Base-by-base conservation (phyloP, 1,140 invertebrate genomes). In the Neoseiulus cucumeris region DNA sequence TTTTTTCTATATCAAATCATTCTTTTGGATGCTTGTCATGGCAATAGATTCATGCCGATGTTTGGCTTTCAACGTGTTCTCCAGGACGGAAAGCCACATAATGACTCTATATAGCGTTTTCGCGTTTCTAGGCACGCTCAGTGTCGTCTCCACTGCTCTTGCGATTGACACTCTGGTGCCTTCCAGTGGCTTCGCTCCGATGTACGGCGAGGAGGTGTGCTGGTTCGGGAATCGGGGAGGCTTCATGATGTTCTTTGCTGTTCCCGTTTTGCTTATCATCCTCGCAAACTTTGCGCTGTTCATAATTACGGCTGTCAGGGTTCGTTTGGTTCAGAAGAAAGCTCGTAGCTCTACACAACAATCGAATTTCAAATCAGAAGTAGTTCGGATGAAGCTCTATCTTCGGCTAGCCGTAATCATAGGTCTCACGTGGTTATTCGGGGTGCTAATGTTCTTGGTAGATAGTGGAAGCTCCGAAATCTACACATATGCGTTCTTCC, bases 1-100 rank as follows among this genome's bases (percentile, higher is more conserved):
- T 67, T 77, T 72, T 64, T 68, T 72, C 18, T 74, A 76, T 64
- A 68, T 78, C 2, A 71, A 74, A 1, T 72, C 74, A 0, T 77
- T 77, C 65, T 77, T 76, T 68, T 78, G 76, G 76, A 76, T 75
- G 73, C 77, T 76, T 65, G 74, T 77, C 0, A 76, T 77, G 72
- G 71, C 75, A 0, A 76, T 72, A 66, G 76, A 77, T 68, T 70
- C 76, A 1, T 77, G 70, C 67, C 14, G 51, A 33, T 59, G 51
- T 59, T 33, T 59, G 25, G 51, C 51, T 12, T 59, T 29, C 51
- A 59, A 59, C 22, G 12, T 59, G 51, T 59, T 59, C 33, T 29
- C 25, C 33, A 39, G 33, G 33, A 33, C 25, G 25, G 25, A 25
- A 9, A 25, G 33, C 33, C 51, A 59, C 22, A 6, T 59, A 12